phyloP scores from a whole-genome alignment of 1,140 invertebrate species.

The Hypothenemus hampei region DNA sequence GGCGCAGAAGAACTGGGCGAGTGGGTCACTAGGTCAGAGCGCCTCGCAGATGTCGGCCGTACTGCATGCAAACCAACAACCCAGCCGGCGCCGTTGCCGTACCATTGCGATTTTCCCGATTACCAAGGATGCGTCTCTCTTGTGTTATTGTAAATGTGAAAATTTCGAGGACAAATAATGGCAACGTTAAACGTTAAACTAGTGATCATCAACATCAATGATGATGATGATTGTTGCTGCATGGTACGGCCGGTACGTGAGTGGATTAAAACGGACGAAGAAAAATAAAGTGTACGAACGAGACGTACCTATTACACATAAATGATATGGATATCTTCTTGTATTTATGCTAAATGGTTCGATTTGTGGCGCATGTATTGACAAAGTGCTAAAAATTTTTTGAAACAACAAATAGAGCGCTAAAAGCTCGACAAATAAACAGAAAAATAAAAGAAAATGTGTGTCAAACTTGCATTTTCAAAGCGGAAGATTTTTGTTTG shows the following conservation, averaged over 20 bases:
- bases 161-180: no score
- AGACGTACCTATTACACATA: background rate
- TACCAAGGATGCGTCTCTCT: background rate
- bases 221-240: background rate
- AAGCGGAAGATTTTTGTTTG: no score
- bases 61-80: background rate
- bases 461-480: background rate
- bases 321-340: background rate
- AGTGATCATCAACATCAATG: background rate
- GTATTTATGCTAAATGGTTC: background rate
- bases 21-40: constrained; percentile 41
- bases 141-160: background rate
- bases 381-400: no score
- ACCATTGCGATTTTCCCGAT: background rate
- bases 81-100: background rate
- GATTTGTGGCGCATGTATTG: no score
- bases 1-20: constrained; percentile 39
- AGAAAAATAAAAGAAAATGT: background rate
- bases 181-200: background rate
- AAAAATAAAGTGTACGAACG: no score
- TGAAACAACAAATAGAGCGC: no score
- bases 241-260: background rate
- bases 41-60: constrained; percentile 39
- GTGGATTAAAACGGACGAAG: background rate
- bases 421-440: background rate